A percentile compares a stretch with the other conserved stretches of the same genome.
Evolutionary conservation across 2,797 vertebrate species (phyloP).

Genomic region (Gadopsis bispinosus): DNA sequence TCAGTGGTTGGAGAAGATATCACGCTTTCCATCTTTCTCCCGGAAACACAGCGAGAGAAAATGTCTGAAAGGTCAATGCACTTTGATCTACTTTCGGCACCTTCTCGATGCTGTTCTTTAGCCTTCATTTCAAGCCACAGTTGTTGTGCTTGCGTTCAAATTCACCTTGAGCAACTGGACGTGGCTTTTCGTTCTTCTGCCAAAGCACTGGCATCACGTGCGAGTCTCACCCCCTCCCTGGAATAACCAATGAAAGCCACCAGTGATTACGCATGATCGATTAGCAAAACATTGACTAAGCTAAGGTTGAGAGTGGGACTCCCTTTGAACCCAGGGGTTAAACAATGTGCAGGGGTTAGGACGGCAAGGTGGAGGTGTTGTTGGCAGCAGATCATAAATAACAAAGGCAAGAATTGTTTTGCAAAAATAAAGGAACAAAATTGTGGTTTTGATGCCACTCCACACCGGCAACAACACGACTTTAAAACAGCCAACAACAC

Average conservation of each 20-base stretch:
- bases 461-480: too few species aligned
- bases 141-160: neutral
- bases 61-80: neutral
- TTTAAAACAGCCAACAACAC: too few species aligned
- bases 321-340: too few species aligned
- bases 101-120: accelerated
- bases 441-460: too few species aligned
- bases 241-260: neutral
- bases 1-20: conserved; percentile 8
- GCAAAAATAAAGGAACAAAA: too few species aligned
- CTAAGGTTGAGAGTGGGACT: too few species aligned
- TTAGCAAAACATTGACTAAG: too few species aligned
- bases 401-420: too few species aligned
- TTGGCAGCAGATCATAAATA: too few species aligned
- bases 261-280: too few species aligned
- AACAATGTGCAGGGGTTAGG: neutral
- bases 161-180: neutral
- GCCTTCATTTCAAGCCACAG: neutral
- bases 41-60: neutral
- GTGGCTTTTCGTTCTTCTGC: neutral
- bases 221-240: neutral
- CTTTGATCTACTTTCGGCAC: neutral
- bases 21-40: neutral
- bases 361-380: neutral
- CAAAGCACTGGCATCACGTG: neutral